Evolutionary conservation across 1,140 invertebrate genomes (phyloP).

Genomic region (Epicauta chinensis): DNA sequence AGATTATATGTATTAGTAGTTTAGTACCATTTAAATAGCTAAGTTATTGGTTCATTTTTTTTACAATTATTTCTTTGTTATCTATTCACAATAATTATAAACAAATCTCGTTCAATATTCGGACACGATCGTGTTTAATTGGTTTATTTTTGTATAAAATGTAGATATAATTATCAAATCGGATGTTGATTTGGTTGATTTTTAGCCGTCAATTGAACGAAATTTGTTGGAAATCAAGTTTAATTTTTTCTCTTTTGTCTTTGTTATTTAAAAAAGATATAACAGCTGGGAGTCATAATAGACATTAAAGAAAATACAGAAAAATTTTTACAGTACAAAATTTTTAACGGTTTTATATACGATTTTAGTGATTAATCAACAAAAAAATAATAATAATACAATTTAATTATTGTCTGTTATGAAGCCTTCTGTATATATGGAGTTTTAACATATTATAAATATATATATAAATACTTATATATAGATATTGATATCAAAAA

Average conservation of each 20-base stretch:
- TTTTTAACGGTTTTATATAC: constrained; percentile 16
- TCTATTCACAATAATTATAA: neutral
- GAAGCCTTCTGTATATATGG: constrained; percentile 15
- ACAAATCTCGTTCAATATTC: neutral
- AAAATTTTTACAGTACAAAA: constrained; percentile 12
- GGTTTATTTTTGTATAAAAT: neutral
- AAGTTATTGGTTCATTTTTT: constrained; percentile 23
- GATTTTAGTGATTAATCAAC: constrained; percentile 9
- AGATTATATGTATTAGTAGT: constrained; percentile 25
- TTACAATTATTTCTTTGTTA: constrained; percentile 13
- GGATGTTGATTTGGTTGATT: neutral
- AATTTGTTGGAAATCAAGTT: no score
- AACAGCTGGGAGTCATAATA: constrained; percentile 15
- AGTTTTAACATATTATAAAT: constrained; percentile 4
- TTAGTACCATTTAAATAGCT: constrained; percentile 22
- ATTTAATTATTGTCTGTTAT: constrained; percentile 17
- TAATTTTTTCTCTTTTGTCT: neutral
- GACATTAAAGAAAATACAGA: constrained; percentile 2
- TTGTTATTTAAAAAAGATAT: neutral
- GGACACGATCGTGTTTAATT: neutral
- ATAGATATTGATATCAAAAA: constrained; percentile 11
- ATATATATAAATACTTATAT: neutral
- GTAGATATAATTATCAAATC: neutral
- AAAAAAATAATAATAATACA: neutral
- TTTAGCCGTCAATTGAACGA: neutral